Conservation (phyloP, 2,113 vertebrate species). For the Ailuropoda melanoleuca region DNA sequence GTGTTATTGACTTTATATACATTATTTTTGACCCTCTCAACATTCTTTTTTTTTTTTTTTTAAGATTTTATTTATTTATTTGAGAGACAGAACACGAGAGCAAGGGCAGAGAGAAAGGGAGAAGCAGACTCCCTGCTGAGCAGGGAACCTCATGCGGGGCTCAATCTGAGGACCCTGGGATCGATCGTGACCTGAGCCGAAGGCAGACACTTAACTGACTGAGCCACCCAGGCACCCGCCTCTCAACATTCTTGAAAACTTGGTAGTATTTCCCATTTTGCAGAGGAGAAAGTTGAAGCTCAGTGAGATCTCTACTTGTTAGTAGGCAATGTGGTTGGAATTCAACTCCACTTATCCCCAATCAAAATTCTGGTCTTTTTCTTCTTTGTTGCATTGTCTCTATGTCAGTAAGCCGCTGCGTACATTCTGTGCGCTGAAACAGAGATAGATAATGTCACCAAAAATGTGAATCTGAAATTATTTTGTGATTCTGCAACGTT, state of each 20-base stretch:
- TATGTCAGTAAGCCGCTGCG: not conserved
- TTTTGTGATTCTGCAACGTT: not conserved
- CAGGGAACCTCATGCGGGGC: not conserved
- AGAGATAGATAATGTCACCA: not conserved
- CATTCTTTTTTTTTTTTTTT: not conserved
- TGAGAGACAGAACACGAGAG: not conserved
- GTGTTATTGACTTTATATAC: not conserved
- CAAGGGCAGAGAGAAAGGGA: not conserved
- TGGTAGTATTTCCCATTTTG: not conserved
- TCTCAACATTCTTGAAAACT: not conserved
- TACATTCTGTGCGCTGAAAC: not conserved
- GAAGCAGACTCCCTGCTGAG: not conserved
- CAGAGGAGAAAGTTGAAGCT: not conserved
- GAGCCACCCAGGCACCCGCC: not conserved
- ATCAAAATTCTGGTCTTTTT: not conserved
- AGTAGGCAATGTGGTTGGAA: not conserved
- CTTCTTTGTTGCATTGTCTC: not conserved
- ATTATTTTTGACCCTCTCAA: not conserved
- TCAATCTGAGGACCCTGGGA: not conserved
- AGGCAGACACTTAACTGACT: not conserved
- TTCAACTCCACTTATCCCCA: not conserved
- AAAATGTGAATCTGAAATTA: conserved; percentile 10
- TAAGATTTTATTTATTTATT: not conserved
- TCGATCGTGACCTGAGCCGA: not conserved
- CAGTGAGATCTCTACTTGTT: not conserved